Percentiles rank a stretch among this genome's conserved stretches.
Evolutionary conservation across 2,797 vertebrate genomes (phyloP).

Genomic region (Hydrophis major): DNA sequence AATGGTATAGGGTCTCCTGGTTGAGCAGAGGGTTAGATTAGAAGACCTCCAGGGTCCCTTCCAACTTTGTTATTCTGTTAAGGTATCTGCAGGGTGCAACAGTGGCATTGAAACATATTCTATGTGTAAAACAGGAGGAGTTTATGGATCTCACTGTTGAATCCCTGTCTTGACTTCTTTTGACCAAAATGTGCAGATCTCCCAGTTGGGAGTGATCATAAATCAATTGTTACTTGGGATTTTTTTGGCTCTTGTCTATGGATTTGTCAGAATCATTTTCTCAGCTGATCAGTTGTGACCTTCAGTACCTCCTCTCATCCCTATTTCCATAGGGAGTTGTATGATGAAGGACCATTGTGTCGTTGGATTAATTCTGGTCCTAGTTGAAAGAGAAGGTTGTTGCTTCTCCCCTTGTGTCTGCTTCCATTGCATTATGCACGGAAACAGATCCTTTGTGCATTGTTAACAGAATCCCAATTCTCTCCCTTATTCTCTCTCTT

Average conservation of each 20-base stretch:
- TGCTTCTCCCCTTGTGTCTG: neutral
- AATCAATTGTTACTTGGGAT: neutral
- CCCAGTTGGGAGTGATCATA: neutral
- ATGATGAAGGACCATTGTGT: neutral
- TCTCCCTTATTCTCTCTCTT: too few relatives aligned
- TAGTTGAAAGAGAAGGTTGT: neutral
- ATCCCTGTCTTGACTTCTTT: neutral
- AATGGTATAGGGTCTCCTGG: too few relatives aligned
- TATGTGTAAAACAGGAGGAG: neutral
- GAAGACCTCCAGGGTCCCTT: too few relatives aligned
- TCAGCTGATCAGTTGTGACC: neutral
- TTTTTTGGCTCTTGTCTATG: neutral
- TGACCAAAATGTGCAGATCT: neutral
- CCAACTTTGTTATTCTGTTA: too few relatives aligned
- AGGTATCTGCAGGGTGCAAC: neutral
- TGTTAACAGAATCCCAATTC: neutral
- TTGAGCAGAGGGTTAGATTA: too few relatives aligned
- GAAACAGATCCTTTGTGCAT: too few relatives aligned
- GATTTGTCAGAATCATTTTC: neutral
- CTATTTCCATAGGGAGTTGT: neutral
- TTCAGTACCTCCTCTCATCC: neutral
- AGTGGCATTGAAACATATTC: neutral
- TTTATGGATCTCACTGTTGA: neutral
- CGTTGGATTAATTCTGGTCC: neutral
- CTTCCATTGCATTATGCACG: neutral